Conservation (phyloP, 2,113 vertebrate genomes). For the Callipepla californica region DNA sequence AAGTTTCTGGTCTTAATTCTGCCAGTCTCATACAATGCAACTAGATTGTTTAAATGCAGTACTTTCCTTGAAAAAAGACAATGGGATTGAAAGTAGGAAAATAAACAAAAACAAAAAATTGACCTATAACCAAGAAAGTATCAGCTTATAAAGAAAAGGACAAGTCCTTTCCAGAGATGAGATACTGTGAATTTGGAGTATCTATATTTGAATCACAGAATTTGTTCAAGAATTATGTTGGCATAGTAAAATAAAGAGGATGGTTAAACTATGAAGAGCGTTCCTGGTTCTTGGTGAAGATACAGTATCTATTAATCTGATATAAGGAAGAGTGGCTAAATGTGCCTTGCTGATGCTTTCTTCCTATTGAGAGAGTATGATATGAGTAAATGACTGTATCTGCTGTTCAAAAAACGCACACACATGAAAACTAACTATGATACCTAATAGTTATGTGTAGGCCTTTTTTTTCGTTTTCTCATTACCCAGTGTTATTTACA, state of each 20-base stretch:
- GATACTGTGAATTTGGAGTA: background rate
- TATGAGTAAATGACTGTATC: background rate
- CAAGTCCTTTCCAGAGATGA: background rate
- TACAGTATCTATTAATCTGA: background rate
- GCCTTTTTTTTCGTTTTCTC: background rate
- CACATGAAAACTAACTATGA: background rate
- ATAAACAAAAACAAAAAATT: background rate
- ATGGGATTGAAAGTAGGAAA: background rate
- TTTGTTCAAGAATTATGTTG: background rate
- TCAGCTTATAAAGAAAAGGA: background rate
- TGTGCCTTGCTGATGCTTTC: background rate
- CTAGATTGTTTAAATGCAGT: background rate
- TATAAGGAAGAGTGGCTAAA: background rate
- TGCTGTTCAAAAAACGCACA: background rate
- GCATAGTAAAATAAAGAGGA: background rate
- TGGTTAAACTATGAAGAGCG: background rate
- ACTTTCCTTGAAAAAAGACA: background rate
- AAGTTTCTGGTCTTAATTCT: background rate
- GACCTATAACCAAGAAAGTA: background rate
- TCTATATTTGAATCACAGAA: background rate
- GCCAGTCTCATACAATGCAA: background rate
- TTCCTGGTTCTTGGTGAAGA: background rate
- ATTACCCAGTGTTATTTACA: slow-evolving; percentile 34
- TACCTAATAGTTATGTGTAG: background rate
- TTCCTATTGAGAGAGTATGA: background rate